Evolutionary conservation across 2,113 vertebrate genomes (phyloP).

Genomic region (Muntiacus reevesi): DNA sequence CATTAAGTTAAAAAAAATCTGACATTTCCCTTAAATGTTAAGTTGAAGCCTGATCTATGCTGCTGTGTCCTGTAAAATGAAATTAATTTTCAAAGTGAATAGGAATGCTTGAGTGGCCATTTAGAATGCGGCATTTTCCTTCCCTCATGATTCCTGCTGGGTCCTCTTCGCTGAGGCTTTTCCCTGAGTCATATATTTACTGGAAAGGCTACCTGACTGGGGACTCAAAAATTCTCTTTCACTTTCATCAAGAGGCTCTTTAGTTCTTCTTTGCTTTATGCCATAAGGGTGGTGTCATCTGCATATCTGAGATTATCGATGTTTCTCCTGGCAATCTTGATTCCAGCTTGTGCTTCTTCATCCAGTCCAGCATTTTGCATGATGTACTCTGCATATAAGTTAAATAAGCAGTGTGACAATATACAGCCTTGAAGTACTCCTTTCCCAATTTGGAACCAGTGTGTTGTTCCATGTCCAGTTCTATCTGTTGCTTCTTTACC

Average conservation of each 20-base stretch:
- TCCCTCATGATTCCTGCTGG: slow-evolving; percentile 86
- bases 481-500: neutral
- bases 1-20: slow-evolving; percentile 68
- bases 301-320: neutral
- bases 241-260: neutral
- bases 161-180: slow-evolving; percentile 88
- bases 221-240: neutral
- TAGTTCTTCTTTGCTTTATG: neutral
- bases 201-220: slow-evolving; percentile 85
- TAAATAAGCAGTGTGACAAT: neutral
- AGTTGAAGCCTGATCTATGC: slow-evolving; percentile 71
- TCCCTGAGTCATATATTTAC: slow-evolving; percentile 89
- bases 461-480: neutral
- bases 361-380: neutral
- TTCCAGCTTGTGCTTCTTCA: neutral
- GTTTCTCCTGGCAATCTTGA: neutral
- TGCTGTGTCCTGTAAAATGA: slow-evolving; percentile 76
- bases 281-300: neutral
- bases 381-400: neutral
- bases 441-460: neutral
- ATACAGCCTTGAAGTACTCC: neutral
- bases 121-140: slow-evolving; percentile 72
- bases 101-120: slow-evolving; percentile 63
- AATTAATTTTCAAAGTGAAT: slow-evolving; percentile 65
- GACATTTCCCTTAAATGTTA: slow-evolving; percentile 66